Base-by-base conservation (phyloP, 2,888 invertebrate species). In the Anticlea derivata region DNA sequence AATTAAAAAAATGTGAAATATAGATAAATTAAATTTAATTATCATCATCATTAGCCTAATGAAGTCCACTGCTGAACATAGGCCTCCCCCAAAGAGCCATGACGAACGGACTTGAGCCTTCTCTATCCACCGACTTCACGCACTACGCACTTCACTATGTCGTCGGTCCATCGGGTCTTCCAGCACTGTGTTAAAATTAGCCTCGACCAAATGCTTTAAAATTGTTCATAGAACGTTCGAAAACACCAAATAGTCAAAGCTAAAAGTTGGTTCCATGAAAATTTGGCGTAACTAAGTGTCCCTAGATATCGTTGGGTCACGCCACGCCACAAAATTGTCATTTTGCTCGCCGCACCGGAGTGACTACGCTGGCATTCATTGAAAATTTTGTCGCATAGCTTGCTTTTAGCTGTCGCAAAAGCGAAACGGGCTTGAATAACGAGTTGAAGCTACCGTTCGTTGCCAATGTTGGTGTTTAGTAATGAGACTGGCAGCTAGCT, bases 341-440 rank as follows among this genome's bases (percentile, higher is more conserved):
- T 23, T 41, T 37, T 29, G 51, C 40, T 20, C 20, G 27, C 31
- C 11, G 12, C 46, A 41, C 35, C 22, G 47, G 26, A 11, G 47
- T 30, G 5, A 23, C 26, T 31, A 35, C 12, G 26, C 41, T 52
- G 51, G 37, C 51, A 30, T 52, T 48, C 48, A 48, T 53, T 53
- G 52, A 53, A 50, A 50, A 53, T 53, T 53, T 44, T 44, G 52
- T 53, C 43, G 52, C 52, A 44, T 48, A 44, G 43, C 52, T 31
- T 33, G 47, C 38, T 43, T 20, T 29, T 30, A 43, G 34, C 47
- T 48, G 51, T 41, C 40, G 13, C 33, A 5, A 6, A n/a, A 26
- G 34, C 5, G 39, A 34, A 33, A 30, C 31, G 38, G 8, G 12
- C 33, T 20, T 48, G 43, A 52, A 34, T 43, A 52, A 52, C 52